phyloP scores from a whole-genome alignment of 1,140 invertebrate genomes.

The Coenobita brevimanus region DNA sequence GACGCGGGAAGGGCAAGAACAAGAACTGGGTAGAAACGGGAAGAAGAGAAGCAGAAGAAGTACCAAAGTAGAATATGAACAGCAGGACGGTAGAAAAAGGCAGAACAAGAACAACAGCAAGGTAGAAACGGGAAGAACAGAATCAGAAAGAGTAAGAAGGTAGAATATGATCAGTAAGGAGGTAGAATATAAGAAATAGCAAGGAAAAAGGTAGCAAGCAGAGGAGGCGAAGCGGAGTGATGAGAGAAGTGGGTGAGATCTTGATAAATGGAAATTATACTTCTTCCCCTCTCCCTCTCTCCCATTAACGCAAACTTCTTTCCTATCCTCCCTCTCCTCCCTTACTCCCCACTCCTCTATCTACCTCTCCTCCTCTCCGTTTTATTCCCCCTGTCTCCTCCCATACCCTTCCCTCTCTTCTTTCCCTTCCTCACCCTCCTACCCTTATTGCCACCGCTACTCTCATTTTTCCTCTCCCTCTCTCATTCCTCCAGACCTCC shows the following conservation, averaged over 20 bases:
- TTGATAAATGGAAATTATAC: neutral
- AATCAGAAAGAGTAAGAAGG: too few species aligned
- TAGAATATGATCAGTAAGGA: neutral
- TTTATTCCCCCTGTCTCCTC: too few species aligned
- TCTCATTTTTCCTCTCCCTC: too few species aligned
- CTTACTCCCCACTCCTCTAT: too few species aligned
- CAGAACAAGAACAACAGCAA: neutral
- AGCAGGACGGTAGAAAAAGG: neutral
- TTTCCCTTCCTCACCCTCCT: too few species aligned
- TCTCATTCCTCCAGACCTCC: too few species aligned
- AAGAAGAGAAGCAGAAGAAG: neutral
- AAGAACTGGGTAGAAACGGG: neutral
- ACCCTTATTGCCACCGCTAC: too few species aligned
- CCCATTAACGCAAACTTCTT: neutral
- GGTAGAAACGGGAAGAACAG: neutral
- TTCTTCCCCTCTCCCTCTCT: neutral
- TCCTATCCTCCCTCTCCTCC: neutral
- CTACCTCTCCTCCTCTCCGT: too few species aligned
- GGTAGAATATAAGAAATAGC: neutral
- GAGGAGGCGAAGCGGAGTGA: neutral
- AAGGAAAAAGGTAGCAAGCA: neutral
- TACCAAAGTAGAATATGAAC: neutral
- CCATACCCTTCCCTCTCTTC: too few species aligned
- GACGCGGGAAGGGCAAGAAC: neutral
- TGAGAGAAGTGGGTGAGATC: neutral